Percentiles rank a stretch among this genome's conserved stretches.
These are phyloP conservation scores for Pyralis farinalis DNA, from an alignment of 2,888 invertebrate genomes.

Conservation along the genomic window DNA sequence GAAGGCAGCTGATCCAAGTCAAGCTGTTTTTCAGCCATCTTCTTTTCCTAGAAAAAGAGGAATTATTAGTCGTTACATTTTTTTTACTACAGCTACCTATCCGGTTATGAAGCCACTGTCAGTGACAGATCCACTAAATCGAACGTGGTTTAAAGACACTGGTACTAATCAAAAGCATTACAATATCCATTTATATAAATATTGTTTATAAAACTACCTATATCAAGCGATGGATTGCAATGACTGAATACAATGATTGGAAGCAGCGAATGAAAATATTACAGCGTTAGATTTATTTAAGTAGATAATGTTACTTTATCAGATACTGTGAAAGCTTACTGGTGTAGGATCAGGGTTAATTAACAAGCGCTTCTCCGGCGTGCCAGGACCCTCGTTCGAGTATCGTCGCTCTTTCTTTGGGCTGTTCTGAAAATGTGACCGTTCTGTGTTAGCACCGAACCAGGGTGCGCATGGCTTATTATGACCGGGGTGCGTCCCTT, in stretches of 20 bases:
- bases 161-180: too few species aligned
- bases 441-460: slow-evolving; percentile 51
- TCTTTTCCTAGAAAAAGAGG: slow-evolving; percentile 84
- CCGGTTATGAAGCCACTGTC: slow-evolving; percentile 9
- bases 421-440: slow-evolving; percentile 75
- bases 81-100: slow-evolving; percentile 11
- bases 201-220: not conserved
- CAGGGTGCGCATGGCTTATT: slow-evolving; percentile 17
- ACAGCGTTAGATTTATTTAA: not conserved
- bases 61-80: slow-evolving; percentile 50
- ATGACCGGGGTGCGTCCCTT: slow-evolving; percentile 23
- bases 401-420: slow-evolving; percentile 72
- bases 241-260: slow-evolving; percentile 1
- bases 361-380: slow-evolving; percentile 78
- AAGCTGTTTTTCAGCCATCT: slow-evolving; percentile 86
- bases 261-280: not conserved
- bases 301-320: slow-evolving; percentile 17
- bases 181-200: too few species aligned
- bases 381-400: slow-evolving; percentile 64
- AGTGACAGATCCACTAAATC: too few species aligned
- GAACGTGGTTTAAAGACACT: too few species aligned
- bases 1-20: slow-evolving; percentile 94
- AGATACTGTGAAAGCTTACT: slow-evolving; percentile 57
- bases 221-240: not conserved
- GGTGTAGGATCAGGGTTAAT: slow-evolving; percentile 75